Evolutionary conservation across 2,888 invertebrate genomes (phyloP).

Genomic region (Orthosia incerta): DNA sequence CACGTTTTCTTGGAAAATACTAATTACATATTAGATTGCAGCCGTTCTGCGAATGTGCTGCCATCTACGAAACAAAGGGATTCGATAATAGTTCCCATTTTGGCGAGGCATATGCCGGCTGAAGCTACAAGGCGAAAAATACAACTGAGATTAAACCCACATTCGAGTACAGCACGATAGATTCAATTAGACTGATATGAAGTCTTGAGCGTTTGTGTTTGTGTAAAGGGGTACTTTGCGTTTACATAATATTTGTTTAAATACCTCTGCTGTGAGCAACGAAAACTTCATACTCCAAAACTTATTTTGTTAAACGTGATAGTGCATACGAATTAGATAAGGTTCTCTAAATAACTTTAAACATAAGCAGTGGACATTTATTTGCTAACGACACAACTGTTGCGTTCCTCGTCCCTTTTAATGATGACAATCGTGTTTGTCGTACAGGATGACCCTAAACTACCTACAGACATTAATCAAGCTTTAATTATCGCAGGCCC

Average conservation of each 20-base stretch:
- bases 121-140: neutral
- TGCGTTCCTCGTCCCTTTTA: constrained; percentile 32
- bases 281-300: constrained; percentile 5
- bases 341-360: constrained; percentile 14
- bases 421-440: constrained; percentile 57
- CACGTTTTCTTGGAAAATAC: constrained; percentile 22
- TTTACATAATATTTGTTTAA: constrained; percentile 26
- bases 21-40: constrained; percentile 25
- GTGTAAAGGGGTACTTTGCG: constrained; percentile 3
- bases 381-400: constrained; percentile 37
- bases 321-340: constrained; percentile 44
- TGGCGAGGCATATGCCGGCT: constrained; percentile 12
- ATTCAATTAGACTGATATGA: constrained; percentile 24
- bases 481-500: constrained; percentile 70
- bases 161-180: constrained; percentile 2
- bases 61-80: constrained; percentile 38
- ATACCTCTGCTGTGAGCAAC: neutral
- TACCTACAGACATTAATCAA: constrained; percentile 68
- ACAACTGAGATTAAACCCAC: neutral
- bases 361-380: constrained; percentile 21
- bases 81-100: constrained; percentile 12
- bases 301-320: constrained; percentile 30
- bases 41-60: constrained; percentile 14
- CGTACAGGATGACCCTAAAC: constrained; percentile 54
- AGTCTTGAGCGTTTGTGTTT: neutral